Conservation (phyloP, 2,113 vertebrate genomes). For the Eubucco bourcierii region DNA sequence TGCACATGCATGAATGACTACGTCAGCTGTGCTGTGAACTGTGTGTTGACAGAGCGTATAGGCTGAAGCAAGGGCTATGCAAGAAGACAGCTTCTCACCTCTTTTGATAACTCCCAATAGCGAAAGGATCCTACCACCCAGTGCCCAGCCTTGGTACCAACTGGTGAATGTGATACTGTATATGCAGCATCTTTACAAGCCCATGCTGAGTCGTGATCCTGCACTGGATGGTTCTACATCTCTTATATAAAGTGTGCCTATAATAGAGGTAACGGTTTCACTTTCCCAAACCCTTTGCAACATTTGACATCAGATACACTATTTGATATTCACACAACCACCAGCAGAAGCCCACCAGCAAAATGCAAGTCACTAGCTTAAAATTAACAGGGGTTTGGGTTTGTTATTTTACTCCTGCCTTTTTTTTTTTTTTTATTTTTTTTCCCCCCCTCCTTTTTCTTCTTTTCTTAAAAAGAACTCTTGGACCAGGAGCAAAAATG, state of each 20-base stretch:
- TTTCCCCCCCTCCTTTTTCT: not conserved
- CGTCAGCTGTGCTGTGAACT: slow-evolving; percentile 26
- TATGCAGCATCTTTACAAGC: slow-evolving; percentile 48
- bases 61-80: slow-evolving; percentile 56
- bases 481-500: slow-evolving; percentile 52
- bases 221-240: slow-evolving; percentile 53
- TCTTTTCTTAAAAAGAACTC: slow-evolving; percentile 25
- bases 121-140: slow-evolving; percentile 42
- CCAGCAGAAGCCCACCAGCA: slow-evolving; percentile 43
- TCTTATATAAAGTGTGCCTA: slow-evolving; percentile 60
- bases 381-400: not conserved
- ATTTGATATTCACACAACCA: slow-evolving; percentile 49
- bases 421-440: not conserved
- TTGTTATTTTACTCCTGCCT: not conserved
- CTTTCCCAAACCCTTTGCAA: slow-evolving; percentile 33
- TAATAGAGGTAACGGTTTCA: slow-evolving; percentile 64
- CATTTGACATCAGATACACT: slow-evolving; percentile 24
- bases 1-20: slow-evolving; percentile 62
- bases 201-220: slow-evolving; percentile 58
- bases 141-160: slow-evolving; percentile 56
- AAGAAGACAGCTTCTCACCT: slow-evolving; percentile 60
- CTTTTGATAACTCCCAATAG: slow-evolving; percentile 27
- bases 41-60: slow-evolving; percentile 6
- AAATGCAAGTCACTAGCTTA: slow-evolving; percentile 16
- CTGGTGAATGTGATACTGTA: slow-evolving; percentile 6